Conservation (phyloP, 2,797 vertebrate genomes). For the Chromis chromis region DNA sequence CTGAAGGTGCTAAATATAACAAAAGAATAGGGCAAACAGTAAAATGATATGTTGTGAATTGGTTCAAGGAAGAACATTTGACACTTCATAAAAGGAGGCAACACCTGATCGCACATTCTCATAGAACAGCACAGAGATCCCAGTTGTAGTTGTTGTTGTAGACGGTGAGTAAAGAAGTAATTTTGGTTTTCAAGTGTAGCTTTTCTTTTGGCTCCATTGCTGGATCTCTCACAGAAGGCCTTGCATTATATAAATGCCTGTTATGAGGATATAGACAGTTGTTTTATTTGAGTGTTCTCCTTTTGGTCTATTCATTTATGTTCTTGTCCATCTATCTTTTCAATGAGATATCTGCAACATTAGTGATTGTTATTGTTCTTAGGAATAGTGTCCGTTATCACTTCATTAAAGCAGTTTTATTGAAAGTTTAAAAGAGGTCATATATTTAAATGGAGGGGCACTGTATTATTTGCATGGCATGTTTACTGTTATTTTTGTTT, state of each 20-base stretch:
- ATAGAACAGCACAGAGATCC: background rate
- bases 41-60: background rate
- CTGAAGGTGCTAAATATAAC: background rate
- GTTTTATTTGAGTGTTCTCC: background rate
- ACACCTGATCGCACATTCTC: background rate
- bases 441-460: conserved; percentile 1
- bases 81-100: background rate
- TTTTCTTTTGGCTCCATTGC: conserved; percentile 1
- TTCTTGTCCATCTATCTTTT: conserved; percentile 1
- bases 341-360: background rate
- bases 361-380: background rate
- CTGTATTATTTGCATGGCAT: conserved; percentile 30
- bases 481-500: conserved; percentile 47
- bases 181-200: background rate
- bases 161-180: background rate
- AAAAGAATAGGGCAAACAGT: background rate
- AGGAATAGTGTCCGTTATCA: background rate
- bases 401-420: conserved; percentile 34
- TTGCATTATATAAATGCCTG: background rate
- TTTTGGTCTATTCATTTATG: background rate
- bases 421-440: conserved; percentile 16
- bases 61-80: background rate
- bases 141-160: background rate
- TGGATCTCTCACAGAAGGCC: background rate
- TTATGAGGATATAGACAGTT: background rate